These are phyloP conservation scores for Saturnia pavonia DNA, from an alignment of 2,888 invertebrate genomes.

Conservation along the genomic window DNA sequence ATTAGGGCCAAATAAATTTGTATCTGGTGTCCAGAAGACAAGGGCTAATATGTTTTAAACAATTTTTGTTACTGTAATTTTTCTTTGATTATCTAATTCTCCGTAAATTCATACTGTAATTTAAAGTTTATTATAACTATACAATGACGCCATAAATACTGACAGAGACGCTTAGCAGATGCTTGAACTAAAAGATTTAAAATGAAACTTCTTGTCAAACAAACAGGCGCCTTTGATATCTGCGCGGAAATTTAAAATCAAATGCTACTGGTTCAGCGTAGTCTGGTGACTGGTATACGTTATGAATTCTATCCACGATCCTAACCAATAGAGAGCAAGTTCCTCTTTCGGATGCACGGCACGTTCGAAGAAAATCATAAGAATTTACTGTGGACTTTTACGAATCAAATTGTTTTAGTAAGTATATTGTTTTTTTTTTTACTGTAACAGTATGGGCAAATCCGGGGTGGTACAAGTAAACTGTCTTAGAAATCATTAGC, in stretches of 20 bases:
- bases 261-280: background rate
- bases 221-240: background rate
- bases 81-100: background rate
- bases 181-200: background rate
- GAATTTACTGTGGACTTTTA: background rate
- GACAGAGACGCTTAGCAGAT: background rate
- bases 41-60: background rate
- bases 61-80: background rate
- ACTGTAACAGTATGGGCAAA: too few relatives aligned
- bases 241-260: background rate
- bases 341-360: background rate
- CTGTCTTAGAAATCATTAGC: too few relatives aligned
- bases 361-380: conserved; percentile 10
- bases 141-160: background rate
- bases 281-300: background rate
- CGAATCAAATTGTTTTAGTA: background rate
- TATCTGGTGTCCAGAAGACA: background rate
- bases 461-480: too few relatives aligned
- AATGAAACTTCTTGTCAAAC: background rate
- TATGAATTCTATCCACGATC: conserved; percentile 7
- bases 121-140: background rate
- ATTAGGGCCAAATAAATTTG: background rate
- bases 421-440: too few relatives aligned
- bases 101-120: background rate
- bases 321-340: conserved; percentile 6